Evolutionary conservation across 2,113 vertebrate species (phyloP), one percentile per base, ranked within the genome.

Genomic region (Sardina pilchardus): DNA sequence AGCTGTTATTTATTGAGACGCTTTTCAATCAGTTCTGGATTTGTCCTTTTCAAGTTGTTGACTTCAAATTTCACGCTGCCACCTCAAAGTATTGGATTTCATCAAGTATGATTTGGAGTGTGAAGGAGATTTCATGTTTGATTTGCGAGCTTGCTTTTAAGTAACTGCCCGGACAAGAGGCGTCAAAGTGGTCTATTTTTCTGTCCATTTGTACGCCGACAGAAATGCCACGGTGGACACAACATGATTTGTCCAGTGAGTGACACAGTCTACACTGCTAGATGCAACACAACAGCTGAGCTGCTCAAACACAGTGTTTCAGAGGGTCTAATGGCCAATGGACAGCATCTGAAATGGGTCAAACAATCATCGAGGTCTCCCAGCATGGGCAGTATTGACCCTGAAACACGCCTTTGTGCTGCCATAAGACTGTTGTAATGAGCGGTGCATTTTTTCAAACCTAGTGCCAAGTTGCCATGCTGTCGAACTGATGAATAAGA

Each of bases 11-110:
- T 78, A 78, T 78, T 78, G 71, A 78, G 26, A 78, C 30, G 30
- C 71, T 78, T 78, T 78, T 78, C 71, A 78, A 78, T 78, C 71
- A 78, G 71, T 78, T 78, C 71, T 78, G 71, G 71, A 78, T 78
- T 78, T 78, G 30, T 78, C 71, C 71, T 5, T 16, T 34, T 78
- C 71, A 34, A 78, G 71, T 78, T 78, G 71, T 78, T 78, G 71
- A 78, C 71, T 34, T 78, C 71, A 14, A 78, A 78, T 78, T 78
- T 78, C 71, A 78, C 10, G 30, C 71, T 36, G 71, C 30, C 71
- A 78, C 71, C 71, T 78, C 71, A 78, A 78, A 78, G 71, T 78
- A 78, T 34, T 5, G 71, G 71, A 34, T 78, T 78, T 78, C 71
- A 78, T 78, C 71, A 78, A 71, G 34, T 3, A 30, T 71, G 6